Percentiles rank a stretch among this genome's conserved stretches.
Conservation (phyloP, 2,797 vertebrate genomes). For the Crax fasciolata region DNA sequence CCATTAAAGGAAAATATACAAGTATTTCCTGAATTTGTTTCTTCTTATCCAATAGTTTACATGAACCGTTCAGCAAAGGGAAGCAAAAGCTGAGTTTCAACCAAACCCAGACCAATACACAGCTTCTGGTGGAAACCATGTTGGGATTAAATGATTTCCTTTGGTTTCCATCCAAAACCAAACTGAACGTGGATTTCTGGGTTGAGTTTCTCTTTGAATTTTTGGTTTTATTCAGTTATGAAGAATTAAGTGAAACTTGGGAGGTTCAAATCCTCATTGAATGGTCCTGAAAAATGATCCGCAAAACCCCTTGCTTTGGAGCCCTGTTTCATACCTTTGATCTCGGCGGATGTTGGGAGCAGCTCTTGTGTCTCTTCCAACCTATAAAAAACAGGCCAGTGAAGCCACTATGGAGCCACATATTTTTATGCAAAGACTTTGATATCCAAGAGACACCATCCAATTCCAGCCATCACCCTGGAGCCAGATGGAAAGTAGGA, state of each 20-base stretch:
- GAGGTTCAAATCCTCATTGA: conserved; percentile 70
- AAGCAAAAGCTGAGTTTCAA: conserved; percentile 67
- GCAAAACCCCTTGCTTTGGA: conserved; percentile 51
- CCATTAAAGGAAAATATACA: conserved; percentile 47
- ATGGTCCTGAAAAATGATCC: conserved; percentile 71
- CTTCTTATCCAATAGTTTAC: conserved; percentile 63
- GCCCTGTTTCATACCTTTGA: conserved; percentile 66
- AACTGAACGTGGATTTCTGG: conserved; percentile 71
- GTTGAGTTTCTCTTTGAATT: conserved; percentile 74
- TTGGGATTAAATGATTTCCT: conserved; percentile 78
- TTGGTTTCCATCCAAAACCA: conserved; percentile 74
- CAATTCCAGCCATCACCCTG: background rate
- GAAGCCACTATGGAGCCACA: background rate
- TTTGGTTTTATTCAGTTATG: conserved; percentile 71
- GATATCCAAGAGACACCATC: background rate
- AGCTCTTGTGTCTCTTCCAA: conserved; percentile 42
- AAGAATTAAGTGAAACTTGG: conserved; percentile 77
- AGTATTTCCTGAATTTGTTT: conserved; percentile 73
- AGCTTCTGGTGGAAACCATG: conserved; percentile 77
- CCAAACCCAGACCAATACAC: conserved; percentile 56
- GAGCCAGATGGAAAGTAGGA: background rate
- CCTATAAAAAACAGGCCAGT: conserved; percentile 9
- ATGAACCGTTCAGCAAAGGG: conserved; percentile 56
- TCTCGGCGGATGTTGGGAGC: conserved; percentile 55
- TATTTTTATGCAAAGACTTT: background rate